Conservation (phyloP, 2,113 vertebrate genomes). For the Trachemys scripta region DNA sequence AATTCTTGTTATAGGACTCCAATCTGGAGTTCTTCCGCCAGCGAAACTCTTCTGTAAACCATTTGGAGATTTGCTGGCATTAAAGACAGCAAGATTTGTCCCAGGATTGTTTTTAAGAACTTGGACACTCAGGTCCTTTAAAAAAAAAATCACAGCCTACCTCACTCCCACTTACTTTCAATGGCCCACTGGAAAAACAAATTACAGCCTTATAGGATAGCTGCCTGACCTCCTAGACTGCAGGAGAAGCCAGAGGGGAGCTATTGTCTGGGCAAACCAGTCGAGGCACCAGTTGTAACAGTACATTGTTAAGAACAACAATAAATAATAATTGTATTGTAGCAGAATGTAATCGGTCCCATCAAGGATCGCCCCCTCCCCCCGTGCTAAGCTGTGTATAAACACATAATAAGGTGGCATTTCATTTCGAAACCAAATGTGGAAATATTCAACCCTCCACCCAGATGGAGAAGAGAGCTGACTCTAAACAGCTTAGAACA, state of each 20-base stretch:
- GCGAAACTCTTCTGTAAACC: background rate
- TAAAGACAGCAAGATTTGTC: background rate
- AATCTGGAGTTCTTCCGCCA: background rate
- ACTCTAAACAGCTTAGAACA: background rate
- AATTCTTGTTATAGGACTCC: background rate
- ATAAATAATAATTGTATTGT: background rate
- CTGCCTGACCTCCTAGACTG: background rate
- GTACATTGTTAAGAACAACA: background rate
- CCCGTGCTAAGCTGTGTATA: rapidly evolving
- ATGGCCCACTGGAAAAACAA: background rate
- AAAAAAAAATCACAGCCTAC: background rate
- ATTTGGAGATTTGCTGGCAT: background rate
- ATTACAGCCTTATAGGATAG: background rate
- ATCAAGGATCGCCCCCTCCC: background rate
- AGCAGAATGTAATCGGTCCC: background rate
- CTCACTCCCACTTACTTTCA: background rate
- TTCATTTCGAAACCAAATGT: background rate
- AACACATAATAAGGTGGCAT: background rate
- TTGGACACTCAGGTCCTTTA: background rate
- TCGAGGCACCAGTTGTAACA: background rate
- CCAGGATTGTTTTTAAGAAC: background rate
- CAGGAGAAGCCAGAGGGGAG: background rate
- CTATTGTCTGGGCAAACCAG: background rate
- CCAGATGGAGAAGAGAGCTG: background rate
- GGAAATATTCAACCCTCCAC: background rate